Base-by-base conservation (phyloP, 2,113 vertebrate genomes). In the Oreochromis niloticus region DNA sequence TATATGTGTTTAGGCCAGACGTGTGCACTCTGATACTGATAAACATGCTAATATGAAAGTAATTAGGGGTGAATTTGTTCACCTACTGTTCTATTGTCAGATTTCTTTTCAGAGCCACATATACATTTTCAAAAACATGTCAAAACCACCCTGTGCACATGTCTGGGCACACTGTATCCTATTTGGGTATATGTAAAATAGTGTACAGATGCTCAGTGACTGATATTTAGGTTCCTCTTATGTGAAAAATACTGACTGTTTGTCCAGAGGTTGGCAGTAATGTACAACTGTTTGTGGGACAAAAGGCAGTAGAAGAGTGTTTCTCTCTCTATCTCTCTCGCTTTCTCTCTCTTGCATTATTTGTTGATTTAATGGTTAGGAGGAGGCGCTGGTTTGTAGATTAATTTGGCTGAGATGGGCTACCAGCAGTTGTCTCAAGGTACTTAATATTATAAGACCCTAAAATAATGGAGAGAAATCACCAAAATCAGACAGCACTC, bases 291-390 rank as follows among this genome's bases (percentile, higher is more conserved):
- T 12, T 36, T 3, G 32, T 36, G 17, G 17, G 61, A 36, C 61
- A 66, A 66, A 2, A n/a, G 61, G 32, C 4, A 66, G 32, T 36
- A 66, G 17, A 66, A 66, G 9, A 36, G 17, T 36, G 10, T 36
- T 12, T 66, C 32, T 36, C 61, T 66, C 9, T 66, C 61, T 12
- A 1, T 68, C 2, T 0, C 32, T 39, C 61, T 66, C 0, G 0
- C 4, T 39, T 66, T 39, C 19, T 66, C n/a, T 11, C 19, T 36
- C 32, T 66, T 66, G 4, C 16, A 10, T 63, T 63, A 9, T 63
- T 66, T 66, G 61, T 36, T 66, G 16, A 63, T 63, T 63, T 63
- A 63, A 63, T 63, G 16, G 30, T 63, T 34, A 63, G 30, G 59
- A 34, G 16, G 16, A 11, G 59, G 0, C 1, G 5, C 59, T 34